Evolutionary conservation across 2,888 invertebrate species (phyloP), one percentile per base, ranked within the genome.

Genomic region (Diogma glabrata): DNA sequence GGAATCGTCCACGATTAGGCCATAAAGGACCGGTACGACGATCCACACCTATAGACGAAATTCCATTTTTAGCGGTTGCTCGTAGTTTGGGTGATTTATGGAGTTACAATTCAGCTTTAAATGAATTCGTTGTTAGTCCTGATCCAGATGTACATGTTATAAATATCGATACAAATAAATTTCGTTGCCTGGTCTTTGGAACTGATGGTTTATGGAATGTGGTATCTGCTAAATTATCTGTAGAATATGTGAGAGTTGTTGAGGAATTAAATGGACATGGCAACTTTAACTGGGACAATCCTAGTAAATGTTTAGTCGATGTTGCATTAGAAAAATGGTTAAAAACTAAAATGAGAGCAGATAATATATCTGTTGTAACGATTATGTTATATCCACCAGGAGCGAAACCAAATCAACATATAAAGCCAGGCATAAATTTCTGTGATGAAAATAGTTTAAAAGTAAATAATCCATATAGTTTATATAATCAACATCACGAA

Each of bases 121-220:
- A 93, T 67, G 85, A 88, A 67, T 99, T 93, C 71, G 87, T 95
- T 16, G 96, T 99, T n/a, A 94, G 94, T 24, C 97, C 97, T 0
- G 92, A 92, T 67, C 97, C 97, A 0, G 97, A 99, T 73, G 90
- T 95, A 10, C 80, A 82, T 53, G 92, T 94, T 2, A 73, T 89
- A 54, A 78, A 82, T 55, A 85, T 93, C 58, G 86, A 92, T 67
- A 79, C 89, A 12, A 43, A 52, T 49, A 40, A 20, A 24, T 22
- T 30, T 6, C 78, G 87, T 59, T 97, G 95, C 73, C 74, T 97
- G 38, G 87, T 97, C 57, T 86, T 97, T 62, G 96, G 94, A 51
- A 94, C 95, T 0, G 97, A 99, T 69, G 97, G 97, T 0, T 72
- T 97, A 28, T 97, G 93, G 87, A 97, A 99, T 70, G 93, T 97